These are phyloP conservation scores for Adelphocoris suturalis DNA, from an alignment of 2,888 invertebrate species.

Conservation along the genomic window DNA sequence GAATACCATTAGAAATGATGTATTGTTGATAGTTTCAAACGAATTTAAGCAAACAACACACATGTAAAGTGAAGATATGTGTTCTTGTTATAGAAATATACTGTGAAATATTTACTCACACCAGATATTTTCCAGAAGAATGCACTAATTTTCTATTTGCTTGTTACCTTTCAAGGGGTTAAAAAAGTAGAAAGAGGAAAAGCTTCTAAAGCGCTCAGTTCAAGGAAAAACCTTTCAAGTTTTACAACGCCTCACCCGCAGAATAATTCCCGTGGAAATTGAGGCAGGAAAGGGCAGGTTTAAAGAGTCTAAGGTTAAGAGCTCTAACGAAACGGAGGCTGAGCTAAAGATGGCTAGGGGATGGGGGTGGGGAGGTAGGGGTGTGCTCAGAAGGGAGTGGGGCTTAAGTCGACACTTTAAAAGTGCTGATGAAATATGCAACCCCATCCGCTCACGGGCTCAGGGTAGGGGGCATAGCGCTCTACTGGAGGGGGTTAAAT, in stretches of 20 bases:
- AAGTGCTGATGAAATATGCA: slow-evolving; percentile 64
- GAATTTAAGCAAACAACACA: too few relatives aligned
- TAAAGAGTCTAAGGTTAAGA: slow-evolving; percentile 52
- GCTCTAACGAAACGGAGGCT: slow-evolving; percentile 3
- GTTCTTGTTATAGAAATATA: too few relatives aligned
- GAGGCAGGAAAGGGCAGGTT: slow-evolving; percentile 42
- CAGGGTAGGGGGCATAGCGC: neutral
- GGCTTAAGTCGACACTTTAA: slow-evolving; percentile 65
- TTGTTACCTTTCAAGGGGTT: too few relatives aligned
- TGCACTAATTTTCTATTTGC: too few relatives aligned
- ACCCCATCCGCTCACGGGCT: neutral
- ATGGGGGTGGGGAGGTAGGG: neutral
- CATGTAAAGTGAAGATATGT: too few relatives aligned
- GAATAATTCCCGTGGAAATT: slow-evolving; percentile 1
- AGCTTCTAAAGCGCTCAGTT: too few relatives aligned
- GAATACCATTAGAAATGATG: too few relatives aligned
- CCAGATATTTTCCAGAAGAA: too few relatives aligned
- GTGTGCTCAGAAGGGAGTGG: neutral
- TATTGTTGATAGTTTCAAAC: too few relatives aligned
- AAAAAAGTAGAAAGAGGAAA: too few relatives aligned
- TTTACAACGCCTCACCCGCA: slow-evolving; percentile 10
- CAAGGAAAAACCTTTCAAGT: slow-evolving; percentile 15
- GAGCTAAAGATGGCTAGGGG: neutral
- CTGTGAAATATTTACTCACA: too few relatives aligned
- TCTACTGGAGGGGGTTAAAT: slow-evolving; percentile 8